Base-by-base conservation (phyloP, 2,797 vertebrate species). In the Lutra lutra region DNA sequence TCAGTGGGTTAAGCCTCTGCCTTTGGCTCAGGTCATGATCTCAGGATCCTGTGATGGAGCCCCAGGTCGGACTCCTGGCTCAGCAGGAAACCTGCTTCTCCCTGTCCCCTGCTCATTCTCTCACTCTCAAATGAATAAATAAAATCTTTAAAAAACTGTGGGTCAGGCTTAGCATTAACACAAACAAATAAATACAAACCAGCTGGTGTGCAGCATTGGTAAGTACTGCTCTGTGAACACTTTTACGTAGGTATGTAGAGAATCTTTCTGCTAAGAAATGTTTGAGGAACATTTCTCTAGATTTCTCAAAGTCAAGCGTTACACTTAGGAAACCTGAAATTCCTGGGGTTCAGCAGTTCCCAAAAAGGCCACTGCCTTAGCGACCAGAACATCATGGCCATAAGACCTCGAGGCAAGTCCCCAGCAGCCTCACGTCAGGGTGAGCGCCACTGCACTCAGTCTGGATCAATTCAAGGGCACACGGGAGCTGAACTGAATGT, bases 271-370 rank as follows among this genome's bases (percentile, higher is more conserved):
- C 70, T 70, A 29, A 86, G 86, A 86, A 78, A 46, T 3, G 13
- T 38, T n/a, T 23, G 43, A 95, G 64, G 54, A 78, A 82, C 8
- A 13, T 35, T 40, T 56, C 51, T 79, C 40, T 75, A 70, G 48
- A 32, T 80, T 94, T 95, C 92, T 66, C 82, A 87, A 70, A 82
- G 43, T 46, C 17, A 92, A 80, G 58, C 38, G 62, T 54, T 80
- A 72, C 32, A 21, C 40, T 43, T 60, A 86, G 73, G 86, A 77
- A 48, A 60, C 8, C 58, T 60, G 14, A 70, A 85, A 64, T 66
- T 72, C 51, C 78, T 43, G 70, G 94, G 15, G 82, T 15, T 32
- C 75, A n/a, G 48, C 1, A 14, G 58, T 60, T 83, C 35, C 60
- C 79, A 54, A 17, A 62, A 62, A 68, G 40, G 62, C 13, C 58